Base-by-base conservation (phyloP, 1,140 invertebrate species). In the Melitaea cinxia region DNA sequence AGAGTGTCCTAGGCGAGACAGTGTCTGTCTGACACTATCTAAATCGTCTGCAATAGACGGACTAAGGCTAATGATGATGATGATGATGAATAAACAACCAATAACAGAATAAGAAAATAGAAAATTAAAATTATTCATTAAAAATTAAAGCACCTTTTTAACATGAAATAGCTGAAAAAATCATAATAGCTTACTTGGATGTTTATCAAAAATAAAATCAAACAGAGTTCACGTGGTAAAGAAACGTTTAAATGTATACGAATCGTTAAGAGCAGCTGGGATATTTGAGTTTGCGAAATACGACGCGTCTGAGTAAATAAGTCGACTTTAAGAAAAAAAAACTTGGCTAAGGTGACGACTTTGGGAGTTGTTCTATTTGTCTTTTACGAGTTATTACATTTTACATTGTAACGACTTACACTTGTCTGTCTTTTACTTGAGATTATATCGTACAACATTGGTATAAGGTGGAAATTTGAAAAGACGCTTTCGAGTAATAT, bases 261-360 rank as follows among this genome's bases (percentile, higher is more conserved):
- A 42, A 72, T 64, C 63, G 61, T 75, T 70, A 75, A 73, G 47
- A 75, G 68, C 68, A 73, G 66, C 65, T 42, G 63, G 61, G 47
- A 71, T 73, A 70, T 73, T 70, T 66, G 62, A 73, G 65, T 73
- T 75, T 52, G 45, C 55, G 47, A 72, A 68, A 49, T 53, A 64
- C 70, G 65, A 66, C 52, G 73, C 57, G 68, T 69, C 45, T 47
- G 54, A 73, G 64, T 59, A 68, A 73, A 70, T 73, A 72, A 63
- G 55, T 66, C 53, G 47, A 71, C 65, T 75, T 77, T 64, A 55
- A 47, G 60, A 58, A 75, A 77, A 76, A 78, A 77, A 76, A 78
- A 73, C 57, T 73, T 72, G 33, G 19, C 42, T 21, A 58, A 70
- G 57, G 65, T 69, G 70, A 70, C 68, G 68, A 73, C 61, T 72